These are phyloP conservation scores for Nomada ruficornis DNA, from an alignment of 2,888 invertebrate species.

Conservation along the genomic window DNA sequence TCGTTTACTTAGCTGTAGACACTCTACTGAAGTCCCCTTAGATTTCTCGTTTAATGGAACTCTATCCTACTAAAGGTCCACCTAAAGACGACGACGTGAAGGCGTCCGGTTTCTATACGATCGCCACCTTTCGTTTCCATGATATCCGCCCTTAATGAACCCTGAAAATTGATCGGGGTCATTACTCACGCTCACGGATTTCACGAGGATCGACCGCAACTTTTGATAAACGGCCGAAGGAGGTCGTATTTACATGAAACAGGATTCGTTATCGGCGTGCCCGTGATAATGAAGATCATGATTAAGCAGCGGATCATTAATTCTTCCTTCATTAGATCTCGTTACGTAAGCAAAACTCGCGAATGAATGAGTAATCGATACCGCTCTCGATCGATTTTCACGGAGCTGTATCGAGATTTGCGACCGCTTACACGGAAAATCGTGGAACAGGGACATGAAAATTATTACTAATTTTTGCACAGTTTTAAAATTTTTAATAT, in stretches of 20 bases:
- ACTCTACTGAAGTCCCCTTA: not conserved
- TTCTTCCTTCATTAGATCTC: conserved; percentile 39
- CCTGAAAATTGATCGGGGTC: conserved; percentile 46
- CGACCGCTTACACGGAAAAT: too few relatives aligned
- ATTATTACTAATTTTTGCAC: too few relatives aligned
- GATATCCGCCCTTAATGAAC: conserved; percentile 27
- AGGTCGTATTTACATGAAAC: conserved; percentile 45
- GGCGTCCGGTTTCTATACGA: conserved; percentile 8
- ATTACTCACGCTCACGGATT: conserved; percentile 44
- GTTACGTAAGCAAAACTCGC: conserved; percentile 25
- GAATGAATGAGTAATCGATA: not conserved
- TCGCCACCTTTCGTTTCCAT: conserved; percentile 4
- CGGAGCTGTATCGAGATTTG: too few relatives aligned
- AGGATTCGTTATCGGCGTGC: conserved; percentile 20
- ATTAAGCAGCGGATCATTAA: conserved; percentile 53
- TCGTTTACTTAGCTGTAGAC: too few relatives aligned
- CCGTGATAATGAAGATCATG: conserved; percentile 44
- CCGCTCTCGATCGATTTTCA: not conserved
- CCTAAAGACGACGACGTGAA: not conserved
- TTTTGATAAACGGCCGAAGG: conserved; percentile 25
- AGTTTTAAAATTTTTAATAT: too few relatives aligned
- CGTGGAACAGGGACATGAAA: too few relatives aligned
- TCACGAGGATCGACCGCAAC: conserved; percentile 11
- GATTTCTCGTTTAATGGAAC: not conserved
- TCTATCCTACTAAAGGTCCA: conserved; percentile 1